Evolutionary conservation across 30 jellyfish, hydroid and myxozoan genomes (phyloP), one percentile per base, ranked within the genome.

Genomic region (Chrysaora quinquecirrha): DNA sequence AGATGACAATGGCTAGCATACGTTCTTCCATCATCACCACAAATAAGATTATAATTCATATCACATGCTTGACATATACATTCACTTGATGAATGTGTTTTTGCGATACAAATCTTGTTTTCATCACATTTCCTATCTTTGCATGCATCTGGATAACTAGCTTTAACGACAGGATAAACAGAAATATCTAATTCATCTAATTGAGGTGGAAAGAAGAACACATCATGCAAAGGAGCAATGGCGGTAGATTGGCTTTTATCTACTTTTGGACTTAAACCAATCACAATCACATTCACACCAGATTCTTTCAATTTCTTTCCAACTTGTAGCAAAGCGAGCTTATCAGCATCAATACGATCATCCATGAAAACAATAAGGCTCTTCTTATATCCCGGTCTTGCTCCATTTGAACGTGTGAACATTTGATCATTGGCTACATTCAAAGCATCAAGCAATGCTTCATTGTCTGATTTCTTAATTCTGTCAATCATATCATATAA

Each of bases 1-100:
- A 90, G 20, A 46, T 78, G 75, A 69, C 97, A 90, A 12, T 48
- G 79, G 62, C 83, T 91, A 0, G 98, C 96, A 73, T 91, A 91
- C 33, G 94, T 72, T 58, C 86, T 25, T 16, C 79, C 88, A 66
- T 91, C 91, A 71, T 84, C 82, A 38, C 82, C 98, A 67, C 98
- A 91, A 0, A 91, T 83, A 56, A 90, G 80, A 7, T 74, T 14
- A 46, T 90, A 90, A 1, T 25, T 30, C 25, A 24, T 73, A 10
- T 24, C 76, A 76, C 91, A 78, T 43, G 64, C 62, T 23, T 83
- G 86, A 33, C 96, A 87, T 0, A 70, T n/a, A 27, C 96, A 87
- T 19, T 67, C 76, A n/a, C 50, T 31, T 46, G 69, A 30, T 19
- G 34, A 54, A 66, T 64, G 0, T 78, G 29, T 18, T 48, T 34